Conservation (phyloP, 2,888 invertebrate species). For the Parnassius mnemosyne region DNA sequence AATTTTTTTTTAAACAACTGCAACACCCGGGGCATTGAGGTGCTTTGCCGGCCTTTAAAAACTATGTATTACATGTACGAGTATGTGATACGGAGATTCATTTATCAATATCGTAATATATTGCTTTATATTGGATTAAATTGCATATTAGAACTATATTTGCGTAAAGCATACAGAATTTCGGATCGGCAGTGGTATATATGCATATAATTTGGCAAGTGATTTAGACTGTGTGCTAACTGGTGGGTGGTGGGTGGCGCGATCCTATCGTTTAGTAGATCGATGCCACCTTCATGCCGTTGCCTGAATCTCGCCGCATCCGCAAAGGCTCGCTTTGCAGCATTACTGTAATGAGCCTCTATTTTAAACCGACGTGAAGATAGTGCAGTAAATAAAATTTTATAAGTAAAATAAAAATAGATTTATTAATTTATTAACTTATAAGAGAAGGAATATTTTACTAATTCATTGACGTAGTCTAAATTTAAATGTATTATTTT, state of each 20-base stretch:
- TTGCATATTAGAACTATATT: background rate
- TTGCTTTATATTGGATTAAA: too few relatives aligned
- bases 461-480: too few relatives aligned
- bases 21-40: too few relatives aligned
- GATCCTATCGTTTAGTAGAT: slow-evolving; percentile 49
- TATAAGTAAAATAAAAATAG: too few relatives aligned
- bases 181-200: background rate
- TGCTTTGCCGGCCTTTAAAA: too few relatives aligned
- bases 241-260: slow-evolving; percentile 37
- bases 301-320: slow-evolving; percentile 27
- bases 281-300: slow-evolving; percentile 40
- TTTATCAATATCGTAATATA: background rate
- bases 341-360: slow-evolving; percentile 23
- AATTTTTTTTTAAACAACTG: too few relatives aligned
- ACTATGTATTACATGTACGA: too few relatives aligned
- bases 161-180: background rate
- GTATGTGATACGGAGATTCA: background rate
- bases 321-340: slow-evolving; percentile 19
- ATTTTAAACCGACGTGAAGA: background rate
- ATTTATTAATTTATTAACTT: too few relatives aligned
- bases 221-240: slow-evolving; percentile 20
- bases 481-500: too few relatives aligned
- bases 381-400: too few relatives aligned
- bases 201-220: slow-evolving; percentile 22
- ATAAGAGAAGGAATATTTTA: too few relatives aligned